Evolutionary conservation across 35 echinoderm and acorn worm genomes (phyloP), one percentile per base, ranked within the genome.

Genomic region (Eucidaris tribuloides): DNA sequence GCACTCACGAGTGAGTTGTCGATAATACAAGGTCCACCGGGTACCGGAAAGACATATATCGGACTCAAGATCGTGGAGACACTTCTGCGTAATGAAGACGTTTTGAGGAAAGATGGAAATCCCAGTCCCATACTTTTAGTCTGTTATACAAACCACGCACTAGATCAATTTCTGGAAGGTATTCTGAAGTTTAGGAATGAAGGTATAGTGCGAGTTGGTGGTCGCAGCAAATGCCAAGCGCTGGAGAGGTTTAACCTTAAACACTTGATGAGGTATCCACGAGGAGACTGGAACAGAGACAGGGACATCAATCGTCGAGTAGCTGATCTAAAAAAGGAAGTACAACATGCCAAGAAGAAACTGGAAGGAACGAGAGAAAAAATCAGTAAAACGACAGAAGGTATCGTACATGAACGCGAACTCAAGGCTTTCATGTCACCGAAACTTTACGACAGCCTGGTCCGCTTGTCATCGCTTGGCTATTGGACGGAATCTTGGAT

Each of bases 91-190:
- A 97, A 96, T 45, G 63, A 55, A 63, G 1, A 82, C 5, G 14
- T 49, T 7, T 84, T 81, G 81, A 43, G 33, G 32, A 45, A 13
- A 68, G 56, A 81, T 19, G 56, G 38, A 22, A 44, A 77, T 19
- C 37, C 56, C 17, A 37, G 71, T 18, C 87, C 85, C 1, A 84
- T 97, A 31, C 52, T 97, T 30, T 71, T 97, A 2, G 76, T 97
- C 5, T 97, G 94, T 28, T 97, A 97, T 66, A 97, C 94, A n/a
- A 97, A 97, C 52, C 89, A 97, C 78, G 94, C 94, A 30, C 81
- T 97, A 0, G 94, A 97, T 82, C 94, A 97, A 60, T 97, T 97
- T 82, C 76, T 97, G 20, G 85, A 97, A 42, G 94, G 94, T 25
- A 89, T 97, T 17, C 38, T 88, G 3, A 20, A 46, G 15, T 92